Base-by-base conservation (phyloP, 2,113 vertebrate species). In the Bos indicus region DNA sequence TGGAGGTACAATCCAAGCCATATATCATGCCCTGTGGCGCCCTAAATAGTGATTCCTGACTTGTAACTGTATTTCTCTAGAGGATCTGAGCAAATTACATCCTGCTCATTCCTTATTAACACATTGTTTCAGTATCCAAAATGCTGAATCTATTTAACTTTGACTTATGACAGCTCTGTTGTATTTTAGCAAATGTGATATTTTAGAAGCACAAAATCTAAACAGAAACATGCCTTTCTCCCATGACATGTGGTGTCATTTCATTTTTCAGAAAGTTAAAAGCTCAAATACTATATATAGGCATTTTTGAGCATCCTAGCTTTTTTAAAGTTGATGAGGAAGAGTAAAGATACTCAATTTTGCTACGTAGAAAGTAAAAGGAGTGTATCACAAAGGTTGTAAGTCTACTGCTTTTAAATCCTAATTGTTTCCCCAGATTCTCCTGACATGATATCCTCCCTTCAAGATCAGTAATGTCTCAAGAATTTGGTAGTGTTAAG, bases 41-140 rank as follows among this genome's bases (percentile, higher is more conserved):
- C 33, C 28, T 83, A 56, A 52, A 17, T 83, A 46, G 56, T 56
- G 94, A 94, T 74, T 88, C 94, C 52, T 48, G 64, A 26, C 78
- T 71, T 74, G 28, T 81, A 60, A 88, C n/a, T 85, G 26, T 78
- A 46, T 95, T 95, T 93, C 82, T 90, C 26, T 12, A n/a, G 90
- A 93, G 92, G 13, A 86, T 52, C 33, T 92, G 71, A 95, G n/a
- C 62, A 88, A 86, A 95, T 86, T 46, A 48, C 60, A 40, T 64
- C 30, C 28, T 78, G 46, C 54, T 90, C 6, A 46, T 92, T 94
- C 15, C 90, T 81, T 90, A 78, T 82, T 64, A 92, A 16, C 60
- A 71, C 12, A 88, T 81, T 64, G 94, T 95, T 93, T 95, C 90
- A 62, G 90, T 95, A 95, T 62, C 40, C 26, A 54, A 91, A 56